phyloP scores from a whole-genome alignment of 2,888 invertebrate genomes.

The Eretmocerus hayati region DNA sequence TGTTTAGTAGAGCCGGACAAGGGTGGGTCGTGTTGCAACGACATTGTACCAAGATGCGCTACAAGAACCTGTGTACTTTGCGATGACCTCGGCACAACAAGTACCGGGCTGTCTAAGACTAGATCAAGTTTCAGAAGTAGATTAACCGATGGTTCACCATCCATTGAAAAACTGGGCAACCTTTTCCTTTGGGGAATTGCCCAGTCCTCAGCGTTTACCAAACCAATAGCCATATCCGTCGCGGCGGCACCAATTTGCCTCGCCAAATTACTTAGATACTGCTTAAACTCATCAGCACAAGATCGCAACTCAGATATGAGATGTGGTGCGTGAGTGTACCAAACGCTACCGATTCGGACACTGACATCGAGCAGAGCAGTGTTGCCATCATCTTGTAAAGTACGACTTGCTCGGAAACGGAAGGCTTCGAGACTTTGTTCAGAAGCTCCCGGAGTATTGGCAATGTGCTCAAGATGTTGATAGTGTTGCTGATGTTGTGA shows the following conservation, averaged over 20 bases:
- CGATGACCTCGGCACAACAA: conserved; percentile 75
- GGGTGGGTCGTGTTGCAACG: conserved; percentile 47
- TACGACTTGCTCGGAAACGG: conserved; percentile 50
- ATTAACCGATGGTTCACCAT: conserved; percentile 38
- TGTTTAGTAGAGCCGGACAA: conserved; percentile 32
- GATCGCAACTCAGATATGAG: conserved; percentile 79
- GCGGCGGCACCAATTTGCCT: conserved; percentile 83
- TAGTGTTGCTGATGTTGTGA: conserved; percentile 4
- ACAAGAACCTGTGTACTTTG: conserved; percentile 78
- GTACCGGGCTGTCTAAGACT: conserved; percentile 82
- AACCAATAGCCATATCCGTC: conserved; percentile 86
- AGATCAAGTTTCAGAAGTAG: conserved; percentile 59
- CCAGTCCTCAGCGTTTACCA: conserved; percentile 65
- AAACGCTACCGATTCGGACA: conserved; percentile 53
- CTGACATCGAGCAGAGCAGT: conserved; percentile 41
- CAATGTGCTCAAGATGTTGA: conserved; percentile 35
- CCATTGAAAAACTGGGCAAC: conserved; percentile 44
- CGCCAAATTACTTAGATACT: conserved; percentile 77
- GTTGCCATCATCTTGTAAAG: conserved; percentile 26
- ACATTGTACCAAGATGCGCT: conserved; percentile 86
- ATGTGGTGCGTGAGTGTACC: conserved; percentile 87
- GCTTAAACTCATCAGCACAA: conserved; percentile 85
- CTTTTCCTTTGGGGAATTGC: conserved; percentile 50
- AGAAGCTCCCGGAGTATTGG: conserved; percentile 26
- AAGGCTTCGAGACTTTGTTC: conserved; percentile 48